Base-by-base conservation (phyloP, 1,140 invertebrate genomes). In the Limonius californicus region DNA sequence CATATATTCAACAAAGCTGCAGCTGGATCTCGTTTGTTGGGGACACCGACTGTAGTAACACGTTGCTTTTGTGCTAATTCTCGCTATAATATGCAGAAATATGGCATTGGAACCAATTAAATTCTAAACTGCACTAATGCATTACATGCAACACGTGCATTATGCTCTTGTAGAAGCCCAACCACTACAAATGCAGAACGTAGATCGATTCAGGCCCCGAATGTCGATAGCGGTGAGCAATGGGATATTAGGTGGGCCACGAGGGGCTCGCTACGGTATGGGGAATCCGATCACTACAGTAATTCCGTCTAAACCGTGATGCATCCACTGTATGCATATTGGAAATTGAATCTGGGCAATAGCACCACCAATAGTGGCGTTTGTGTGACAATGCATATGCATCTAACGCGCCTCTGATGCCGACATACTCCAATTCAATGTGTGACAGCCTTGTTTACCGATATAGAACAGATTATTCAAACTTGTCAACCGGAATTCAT, bases 281-380 rank as follows among this genome's bases (percentile, higher is more conserved):
- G 57, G 66, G 50, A 68, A 65, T 68, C 66, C 63, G 63, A 68
- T 68, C 63, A 64, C 60, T 42, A 62, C 54, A 57, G 57, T 68
- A 68, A 68, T 68, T 56, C 63, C 21, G 54, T 53, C 60, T 68
- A 68, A 68, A 68, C 54, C 66, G 54, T 57, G 63, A 55, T 60
- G 62, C 61, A 57, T 58, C 59, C 65, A 61, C 63, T 64, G 64
- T 67, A 69, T 71, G 70, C 71, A 73, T 73, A 73, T 73, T 71
- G 71, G 69, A 73, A 73, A 73, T 73, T 71, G 71, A 73, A 73
- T 71, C 70, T 70, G 67, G 68, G 68, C 71, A 71, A 71, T 70
- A 65, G 60, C 68, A 57, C 62, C 54, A 63, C 70, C 50, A 70
- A 70, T 72, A 67, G 68, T 69, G 57, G 66, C 70, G 64, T 68